A percentile compares a stretch with the other conserved stretches of the same genome.
Evolutionary conservation across 2,113 vertebrate species (phyloP).

Genomic region (Amphiprion ocellaris): DNA sequence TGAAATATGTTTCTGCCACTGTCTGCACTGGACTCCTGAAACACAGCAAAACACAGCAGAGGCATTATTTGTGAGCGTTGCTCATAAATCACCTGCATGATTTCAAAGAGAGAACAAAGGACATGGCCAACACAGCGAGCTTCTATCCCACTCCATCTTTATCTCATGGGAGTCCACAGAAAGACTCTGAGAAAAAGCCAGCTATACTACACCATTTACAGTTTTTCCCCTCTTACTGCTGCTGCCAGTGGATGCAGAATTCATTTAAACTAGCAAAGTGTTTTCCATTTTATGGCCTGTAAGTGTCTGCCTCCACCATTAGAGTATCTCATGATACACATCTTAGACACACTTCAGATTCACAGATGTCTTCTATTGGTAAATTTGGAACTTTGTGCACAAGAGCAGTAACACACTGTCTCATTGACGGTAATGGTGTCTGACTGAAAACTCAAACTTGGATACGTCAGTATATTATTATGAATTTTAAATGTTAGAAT

Average conservation of each 20-base stretch:
- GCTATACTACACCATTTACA: no score
- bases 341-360: not conserved
- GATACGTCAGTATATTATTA: no score
- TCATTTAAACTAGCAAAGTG: conserved; percentile 24
- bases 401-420: conserved; percentile 1
- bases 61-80: conserved; percentile 36
- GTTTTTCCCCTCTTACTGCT: not conserved
- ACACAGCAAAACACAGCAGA: conserved; percentile 31
- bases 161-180: conserved; percentile 45
- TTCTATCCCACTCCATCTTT: conserved; percentile 44
- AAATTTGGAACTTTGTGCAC: conserved; percentile 10
- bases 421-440: conserved; percentile 1
- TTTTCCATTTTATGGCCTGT: not conserved
- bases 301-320: not conserved
- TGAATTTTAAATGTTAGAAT: no score
- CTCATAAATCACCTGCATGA: conserved; percentile 66
- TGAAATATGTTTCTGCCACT: conserved; percentile 28
- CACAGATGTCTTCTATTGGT: not conserved
- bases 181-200: conserved; percentile 3
- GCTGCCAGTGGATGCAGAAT: not conserved
- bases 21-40: conserved; percentile 36
- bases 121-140: conserved; percentile 40
- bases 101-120: conserved; percentile 66
- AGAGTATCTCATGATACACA: not conserved
- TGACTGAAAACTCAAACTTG: not conserved